phyloP scores from a whole-genome alignment of 2,113 vertebrate genomes.

The Peromyscus maniculatus region DNA sequence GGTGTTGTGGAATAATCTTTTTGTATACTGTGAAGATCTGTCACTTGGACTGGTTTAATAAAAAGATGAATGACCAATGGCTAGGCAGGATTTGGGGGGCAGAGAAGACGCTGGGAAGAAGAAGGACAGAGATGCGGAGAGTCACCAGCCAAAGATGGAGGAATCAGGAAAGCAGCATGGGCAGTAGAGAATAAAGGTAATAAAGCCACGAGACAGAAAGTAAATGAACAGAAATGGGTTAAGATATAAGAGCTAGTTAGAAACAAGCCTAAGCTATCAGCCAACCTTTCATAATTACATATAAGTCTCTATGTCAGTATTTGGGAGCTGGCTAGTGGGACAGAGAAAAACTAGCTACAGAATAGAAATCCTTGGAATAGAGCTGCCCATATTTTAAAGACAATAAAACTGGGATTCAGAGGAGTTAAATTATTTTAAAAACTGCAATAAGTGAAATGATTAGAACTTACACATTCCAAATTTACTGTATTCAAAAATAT shows the following conservation, averaged over 20 bases:
- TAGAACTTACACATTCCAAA: slow-evolving; percentile 8
- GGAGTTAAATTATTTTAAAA: neutral
- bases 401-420: neutral
- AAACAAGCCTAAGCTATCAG: neutral
- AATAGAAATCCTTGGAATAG: neutral
- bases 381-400: neutral
- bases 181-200: neutral
- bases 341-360: neutral
- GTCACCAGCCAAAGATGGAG: neutral
- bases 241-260: neutral
- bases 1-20: neutral
- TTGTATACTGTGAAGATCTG: neutral
- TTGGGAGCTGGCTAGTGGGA: neutral
- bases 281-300: neutral
- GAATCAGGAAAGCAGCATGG: neutral
- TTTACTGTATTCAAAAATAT: neutral
- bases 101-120: neutral
- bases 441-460: neutral
- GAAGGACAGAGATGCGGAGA: neutral
- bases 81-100: neutral
- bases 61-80: neutral
- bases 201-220: neutral
- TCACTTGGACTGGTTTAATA: neutral
- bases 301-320: neutral
- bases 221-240: neutral